Evolutionary conservation across 2,797 vertebrate genomes (phyloP).

Genomic region (Balearica regulorum): DNA sequence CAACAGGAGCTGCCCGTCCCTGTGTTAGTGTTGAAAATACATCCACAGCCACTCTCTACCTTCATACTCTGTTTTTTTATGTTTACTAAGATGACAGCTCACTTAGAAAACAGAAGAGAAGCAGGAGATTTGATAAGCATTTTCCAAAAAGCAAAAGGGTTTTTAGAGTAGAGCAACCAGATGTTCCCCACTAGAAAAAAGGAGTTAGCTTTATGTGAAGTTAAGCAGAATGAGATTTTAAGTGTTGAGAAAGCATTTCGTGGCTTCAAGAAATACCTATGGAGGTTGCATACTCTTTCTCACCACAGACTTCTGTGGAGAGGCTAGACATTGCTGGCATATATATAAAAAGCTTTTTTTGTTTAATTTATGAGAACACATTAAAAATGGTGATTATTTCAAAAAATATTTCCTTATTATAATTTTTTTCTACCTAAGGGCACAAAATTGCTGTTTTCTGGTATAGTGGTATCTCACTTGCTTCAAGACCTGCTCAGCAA

Average conservation of each 20-base stretch:
- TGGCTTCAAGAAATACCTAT: background rate
- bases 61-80: background rate
- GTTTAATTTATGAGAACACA: background rate
- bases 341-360: background rate
- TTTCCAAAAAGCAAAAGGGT: background rate
- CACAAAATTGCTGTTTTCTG: background rate
- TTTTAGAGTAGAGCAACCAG: background rate
- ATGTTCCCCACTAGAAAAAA: background rate
- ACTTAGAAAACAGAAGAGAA: background rate
- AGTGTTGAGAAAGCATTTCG: background rate
- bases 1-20: background rate
- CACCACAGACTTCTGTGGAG: background rate
- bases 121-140: background rate
- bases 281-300: background rate
- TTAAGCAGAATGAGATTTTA: background rate
- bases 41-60: background rate
- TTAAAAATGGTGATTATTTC: background rate
- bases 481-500: background rate
- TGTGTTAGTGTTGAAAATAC: background rate
- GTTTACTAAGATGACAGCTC: background rate
- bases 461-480: background rate
- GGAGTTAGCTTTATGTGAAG: background rate
- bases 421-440: background rate
- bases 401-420: background rate
- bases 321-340: background rate